Base-by-base conservation (phyloP, 1,140 invertebrate species). In the Trachymyrmex septentrionalis region DNA sequence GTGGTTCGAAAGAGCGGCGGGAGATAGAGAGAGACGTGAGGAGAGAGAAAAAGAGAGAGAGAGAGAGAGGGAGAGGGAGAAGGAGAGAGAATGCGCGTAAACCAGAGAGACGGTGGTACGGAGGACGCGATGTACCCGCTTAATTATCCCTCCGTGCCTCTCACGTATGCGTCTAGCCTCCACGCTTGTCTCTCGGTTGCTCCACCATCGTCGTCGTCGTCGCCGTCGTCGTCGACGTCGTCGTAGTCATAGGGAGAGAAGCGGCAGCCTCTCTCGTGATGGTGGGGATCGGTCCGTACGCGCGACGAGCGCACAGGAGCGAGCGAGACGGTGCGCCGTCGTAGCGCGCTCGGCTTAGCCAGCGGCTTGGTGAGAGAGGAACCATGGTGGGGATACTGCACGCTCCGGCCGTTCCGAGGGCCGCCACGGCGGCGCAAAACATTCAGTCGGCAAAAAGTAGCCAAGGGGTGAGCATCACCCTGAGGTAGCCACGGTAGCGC, bases 391-490 rank as follows among this genome's bases (percentile, higher is more conserved):
- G 91, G 89, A 80, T 86, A 86, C 86, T 86, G 85, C 91, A 92
- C 91, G 91, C 88, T 92, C 91, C 88, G 85, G 91, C 90, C 91
- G 88, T 87, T 87, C 86, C 81, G 90, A 92, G 91, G 88, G 90
- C 88, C 90, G 90, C 91, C 57, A 90, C 91, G 89, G 90, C 91
- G 88, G 93, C 94, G 93, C 94, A 95, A 95, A 95, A 95, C 94
- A 95, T 95, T 95, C 94, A 95, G 95, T 95, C 94, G 94, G 94
- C 94, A 95, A 95, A 95, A 95, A 95, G 95, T 95, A 95, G 94
- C 93, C 95, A 94, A 95, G 95, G 95, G 95, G 94, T 95, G 93
- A 95, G 92, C 94, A 94, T 94, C 92, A 94, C 91, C 93, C 92
- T 92, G 92, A 92, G 90, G 86, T 91, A 87, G 85, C 38, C 27